These are phyloP conservation scores for Rhinichthys osculus DNA, from an alignment of 2,797 vertebrate genomes.

Conservation along the genomic window DNA sequence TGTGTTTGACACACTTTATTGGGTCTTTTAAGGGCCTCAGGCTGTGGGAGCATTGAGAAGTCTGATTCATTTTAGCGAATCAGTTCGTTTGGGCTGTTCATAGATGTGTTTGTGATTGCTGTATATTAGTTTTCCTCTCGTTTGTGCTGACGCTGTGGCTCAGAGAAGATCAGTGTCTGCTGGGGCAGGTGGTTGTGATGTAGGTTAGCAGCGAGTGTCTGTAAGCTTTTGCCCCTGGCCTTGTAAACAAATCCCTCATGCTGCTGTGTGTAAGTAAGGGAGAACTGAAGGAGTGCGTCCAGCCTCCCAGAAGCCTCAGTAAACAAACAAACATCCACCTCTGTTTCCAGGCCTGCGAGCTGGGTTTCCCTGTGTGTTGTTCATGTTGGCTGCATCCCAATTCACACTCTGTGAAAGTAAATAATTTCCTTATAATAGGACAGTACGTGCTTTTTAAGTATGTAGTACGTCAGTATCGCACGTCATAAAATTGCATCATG, in stretches of 20 bases:
- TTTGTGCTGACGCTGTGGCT: not conserved
- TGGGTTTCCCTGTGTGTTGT: not conserved
- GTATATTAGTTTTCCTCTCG: not conserved
- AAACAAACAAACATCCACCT: conserved; percentile 38
- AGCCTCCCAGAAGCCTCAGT: conserved; percentile 5
- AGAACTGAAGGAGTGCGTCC: conserved; percentile 20
- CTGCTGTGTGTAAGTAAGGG: conserved; percentile 9
- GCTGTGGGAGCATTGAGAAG: not conserved
- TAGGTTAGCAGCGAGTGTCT: conserved; percentile 10
- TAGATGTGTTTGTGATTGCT: not conserved
- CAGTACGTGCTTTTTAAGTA: not conserved
- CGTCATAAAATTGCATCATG: not conserved
- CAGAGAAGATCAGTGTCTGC: conserved; percentile 8
- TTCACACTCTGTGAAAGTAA: conserved; percentile 3
- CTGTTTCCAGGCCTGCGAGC: not conserved
- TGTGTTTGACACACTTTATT: conserved; percentile 43
- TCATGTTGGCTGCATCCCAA: conserved; percentile 11
- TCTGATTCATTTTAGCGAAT: not conserved
- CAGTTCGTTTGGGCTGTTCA: not conserved
- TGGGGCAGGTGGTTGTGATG: conserved; percentile 38
- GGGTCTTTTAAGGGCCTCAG: not conserved
- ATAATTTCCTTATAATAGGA: not conserved
- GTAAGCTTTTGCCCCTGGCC: conserved; percentile 33
- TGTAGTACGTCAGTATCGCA: not conserved
- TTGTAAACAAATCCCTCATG: conserved; percentile 42